Percentiles rank a stretch among this genome's conserved stretches.
These are phyloP conservation scores for Pelusios castaneus DNA, from an alignment of 2,113 vertebrate genomes.

Conservation along the genomic window DNA sequence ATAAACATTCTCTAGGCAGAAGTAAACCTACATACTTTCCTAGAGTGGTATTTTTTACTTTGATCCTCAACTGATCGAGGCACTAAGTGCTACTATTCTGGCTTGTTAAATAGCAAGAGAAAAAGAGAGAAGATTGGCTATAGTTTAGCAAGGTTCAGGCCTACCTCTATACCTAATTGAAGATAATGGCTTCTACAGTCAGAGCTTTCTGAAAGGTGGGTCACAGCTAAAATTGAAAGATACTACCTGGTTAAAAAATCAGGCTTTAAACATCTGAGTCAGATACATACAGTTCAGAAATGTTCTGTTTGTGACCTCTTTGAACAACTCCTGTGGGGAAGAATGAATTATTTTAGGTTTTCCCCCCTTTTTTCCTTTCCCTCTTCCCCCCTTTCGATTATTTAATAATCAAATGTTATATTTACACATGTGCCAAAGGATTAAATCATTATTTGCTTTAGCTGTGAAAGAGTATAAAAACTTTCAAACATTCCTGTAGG, in stretches of 20 bases:
- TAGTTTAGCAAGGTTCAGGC: neutral
- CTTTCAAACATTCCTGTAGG: neutral
- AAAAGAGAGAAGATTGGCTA: neutral
- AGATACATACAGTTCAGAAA: neutral
- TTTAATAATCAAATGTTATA: neutral
- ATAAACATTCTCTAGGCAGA: neutral
- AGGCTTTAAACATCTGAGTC: neutral
- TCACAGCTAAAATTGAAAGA: neutral
- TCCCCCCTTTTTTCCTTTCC: no score
- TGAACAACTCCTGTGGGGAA: neutral
- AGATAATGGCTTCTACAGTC: neutral
- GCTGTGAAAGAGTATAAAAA: neutral
- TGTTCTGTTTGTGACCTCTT: neutral
- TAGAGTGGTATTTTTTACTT: neutral
- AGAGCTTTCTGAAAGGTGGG: neutral
- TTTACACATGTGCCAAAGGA: neutral
- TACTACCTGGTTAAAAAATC: neutral
- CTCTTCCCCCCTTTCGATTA: neutral
- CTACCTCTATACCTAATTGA: neutral
- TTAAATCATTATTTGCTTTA: neutral
- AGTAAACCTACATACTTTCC: neutral
- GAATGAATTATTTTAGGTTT: neutral
- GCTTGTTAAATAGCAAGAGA: neutral
- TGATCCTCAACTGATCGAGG: neutral
- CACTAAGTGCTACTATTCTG: neutral